phyloP scores from a whole-genome alignment of 2,113 vertebrate genomes.

The Platichthys flesus region DNA sequence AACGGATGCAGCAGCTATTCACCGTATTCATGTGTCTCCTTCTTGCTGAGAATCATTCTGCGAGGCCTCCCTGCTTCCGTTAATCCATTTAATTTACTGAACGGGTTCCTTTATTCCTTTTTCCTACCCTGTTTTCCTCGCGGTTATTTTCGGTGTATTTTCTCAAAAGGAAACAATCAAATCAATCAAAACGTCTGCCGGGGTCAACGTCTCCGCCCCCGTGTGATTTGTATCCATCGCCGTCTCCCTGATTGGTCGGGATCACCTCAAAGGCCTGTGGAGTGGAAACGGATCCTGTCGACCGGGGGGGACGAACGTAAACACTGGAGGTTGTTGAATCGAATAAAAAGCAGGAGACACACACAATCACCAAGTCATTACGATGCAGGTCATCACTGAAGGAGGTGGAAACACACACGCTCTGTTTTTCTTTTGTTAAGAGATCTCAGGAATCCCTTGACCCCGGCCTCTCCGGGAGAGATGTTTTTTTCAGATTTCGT shows the following conservation, averaged over 20 bases:
- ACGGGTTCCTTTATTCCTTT: constrained; percentile 1
- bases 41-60: constrained; percentile 68
- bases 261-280: constrained; percentile 1
- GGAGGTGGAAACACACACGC: constrained; percentile 19
- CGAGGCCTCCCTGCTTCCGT: constrained; percentile 41
- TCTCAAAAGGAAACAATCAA: constrained; percentile 44
- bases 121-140: constrained; percentile 1
- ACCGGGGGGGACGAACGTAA: background rate
- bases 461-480: background rate
- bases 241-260: constrained; percentile 20
- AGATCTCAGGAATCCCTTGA: constrained; percentile 33
- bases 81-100: constrained; percentile 75
- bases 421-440: constrained; percentile 32
- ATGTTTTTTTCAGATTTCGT: background rate
- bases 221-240: background rate
- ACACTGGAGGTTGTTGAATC: constrained; percentile 18
- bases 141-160: constrained; percentile 20
- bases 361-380: constrained; percentile 43
- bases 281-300: constrained; percentile 37
- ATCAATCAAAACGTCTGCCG: constrained; percentile 46
- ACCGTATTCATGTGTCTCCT: constrained; percentile 63
- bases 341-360: constrained; percentile 20
- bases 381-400: constrained; percentile 11
- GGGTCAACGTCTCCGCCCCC: constrained; percentile 30
- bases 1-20: constrained; percentile 67